Conservation (phyloP, 1,140 invertebrate species). For the Asobara japonica region DNA sequence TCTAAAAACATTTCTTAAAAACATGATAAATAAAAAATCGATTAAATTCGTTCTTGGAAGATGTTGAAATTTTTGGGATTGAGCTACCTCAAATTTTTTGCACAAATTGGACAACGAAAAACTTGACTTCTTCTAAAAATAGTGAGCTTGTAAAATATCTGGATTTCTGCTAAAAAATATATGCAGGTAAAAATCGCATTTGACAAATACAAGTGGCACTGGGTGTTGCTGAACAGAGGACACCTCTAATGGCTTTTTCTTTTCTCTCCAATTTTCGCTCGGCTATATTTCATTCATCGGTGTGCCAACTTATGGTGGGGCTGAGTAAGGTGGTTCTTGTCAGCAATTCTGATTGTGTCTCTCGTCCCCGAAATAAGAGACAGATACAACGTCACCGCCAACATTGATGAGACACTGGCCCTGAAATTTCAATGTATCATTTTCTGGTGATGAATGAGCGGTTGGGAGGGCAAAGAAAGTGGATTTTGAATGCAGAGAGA, state of each 20-base stretch:
- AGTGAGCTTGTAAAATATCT: not conserved
- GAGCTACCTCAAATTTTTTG: too few relatives aligned
- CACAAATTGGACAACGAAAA: too few relatives aligned
- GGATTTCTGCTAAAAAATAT: not conserved
- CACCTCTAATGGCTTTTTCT: not conserved
- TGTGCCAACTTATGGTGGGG: conserved; percentile 51
- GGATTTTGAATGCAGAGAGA: not conserved
- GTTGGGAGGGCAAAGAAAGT: not conserved
- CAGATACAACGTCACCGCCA: conserved; percentile 90
- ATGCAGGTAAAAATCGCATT: not conserved
- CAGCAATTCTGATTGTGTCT: conserved; percentile 59
- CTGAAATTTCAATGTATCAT: conserved; percentile 65
- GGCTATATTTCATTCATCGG: not conserved
- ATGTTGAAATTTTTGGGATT: too few relatives aligned
- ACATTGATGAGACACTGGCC: conserved; percentile 95
- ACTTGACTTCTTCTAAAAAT: not conserved
- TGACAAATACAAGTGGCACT: not conserved
- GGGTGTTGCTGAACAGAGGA: not conserved
- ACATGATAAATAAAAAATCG: too few relatives aligned
- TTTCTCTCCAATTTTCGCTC: not conserved
- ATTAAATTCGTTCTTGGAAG: too few relatives aligned
- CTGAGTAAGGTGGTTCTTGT: conserved; percentile 62
- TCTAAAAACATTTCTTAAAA: too few relatives aligned
- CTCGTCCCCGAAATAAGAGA: conserved; percentile 68
- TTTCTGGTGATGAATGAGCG: not conserved